Conservation (phyloP, 1,140 invertebrate genomes). For the Callitettix versicolor region DNA sequence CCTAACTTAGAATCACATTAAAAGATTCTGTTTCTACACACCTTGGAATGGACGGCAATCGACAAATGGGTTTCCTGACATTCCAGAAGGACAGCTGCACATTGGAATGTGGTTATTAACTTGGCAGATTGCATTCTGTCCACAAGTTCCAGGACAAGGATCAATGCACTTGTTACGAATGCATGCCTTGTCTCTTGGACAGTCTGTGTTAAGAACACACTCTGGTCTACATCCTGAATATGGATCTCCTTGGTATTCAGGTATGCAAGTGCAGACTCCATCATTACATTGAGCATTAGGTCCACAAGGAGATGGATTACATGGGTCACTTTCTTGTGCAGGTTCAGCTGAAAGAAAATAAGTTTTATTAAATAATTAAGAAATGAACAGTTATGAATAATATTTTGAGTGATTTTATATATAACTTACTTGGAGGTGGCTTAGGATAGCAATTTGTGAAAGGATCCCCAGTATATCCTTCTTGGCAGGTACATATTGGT, state of each 20-base stretch:
- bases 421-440: slow-evolving; percentile 31
- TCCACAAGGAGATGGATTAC: slow-evolving; percentile 62
- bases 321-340: slow-evolving; percentile 42
- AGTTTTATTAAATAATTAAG: slow-evolving; percentile 38
- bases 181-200: slow-evolving; percentile 57
- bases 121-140: slow-evolving; percentile 32
- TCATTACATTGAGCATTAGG: slow-evolving; percentile 55
- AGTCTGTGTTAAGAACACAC: slow-evolving; percentile 60
- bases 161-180: slow-evolving; percentile 61
- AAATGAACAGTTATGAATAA: slow-evolving; percentile 39
- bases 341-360: slow-evolving; percentile 21
- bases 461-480: slow-evolving; percentile 57
- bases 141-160: slow-evolving; percentile 41
- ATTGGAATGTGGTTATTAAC: slow-evolving; percentile 34
- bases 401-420: slow-evolving; percentile 37
- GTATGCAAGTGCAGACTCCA: slow-evolving; percentile 46
- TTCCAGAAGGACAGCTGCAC: slow-evolving; percentile 36
- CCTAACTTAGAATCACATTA: too few species aligned
- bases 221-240: slow-evolving; percentile 59
- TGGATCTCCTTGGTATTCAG: slow-evolving; percentile 55
- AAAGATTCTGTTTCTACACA: slow-evolving; percentile 20
- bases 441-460: slow-evolving; percentile 43
- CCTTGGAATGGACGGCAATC: slow-evolving; percentile 24
- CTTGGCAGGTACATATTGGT: slow-evolving; percentile 54
- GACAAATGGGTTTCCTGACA: slow-evolving; percentile 35